A percentile compares a stretch with the other conserved stretches of the same genome.
Conservation (phyloP, 2,113 vertebrate species). For the Hippocampus guttulatus region DNA sequence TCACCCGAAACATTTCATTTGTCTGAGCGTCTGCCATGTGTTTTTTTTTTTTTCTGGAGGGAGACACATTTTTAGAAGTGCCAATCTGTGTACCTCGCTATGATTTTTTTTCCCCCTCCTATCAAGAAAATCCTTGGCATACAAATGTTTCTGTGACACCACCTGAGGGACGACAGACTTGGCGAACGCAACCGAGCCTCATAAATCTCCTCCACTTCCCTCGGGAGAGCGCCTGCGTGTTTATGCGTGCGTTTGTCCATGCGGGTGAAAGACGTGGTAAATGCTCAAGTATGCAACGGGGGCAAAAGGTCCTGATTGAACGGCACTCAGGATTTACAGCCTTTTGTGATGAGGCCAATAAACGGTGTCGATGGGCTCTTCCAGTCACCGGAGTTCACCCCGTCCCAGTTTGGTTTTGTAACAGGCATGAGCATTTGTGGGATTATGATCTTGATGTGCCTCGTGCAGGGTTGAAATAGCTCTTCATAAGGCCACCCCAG, state of each 20-base stretch:
- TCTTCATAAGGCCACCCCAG: conserved; percentile 18
- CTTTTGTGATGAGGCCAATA: conserved; percentile 51
- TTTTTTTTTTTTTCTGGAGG: conserved; percentile 22
- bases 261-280: conserved; percentile 3
- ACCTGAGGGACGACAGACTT: conserved; percentile 50
- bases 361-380: conserved; percentile 23
- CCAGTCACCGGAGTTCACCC: conserved; percentile 15
- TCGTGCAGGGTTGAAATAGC: conserved; percentile 14
- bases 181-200: conserved; percentile 59
- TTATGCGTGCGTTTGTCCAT: background rate
- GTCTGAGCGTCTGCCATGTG: conserved; percentile 38
- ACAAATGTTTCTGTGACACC: conserved; percentile 65
- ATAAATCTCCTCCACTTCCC: conserved; percentile 71
- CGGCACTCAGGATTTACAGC: conserved; percentile 55
- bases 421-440: conserved; percentile 4
- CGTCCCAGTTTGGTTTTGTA: conserved; percentile 15
- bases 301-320: conserved; percentile 60
- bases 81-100: conserved; percentile 35
- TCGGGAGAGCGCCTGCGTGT: conserved; percentile 31
- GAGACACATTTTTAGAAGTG: conserved; percentile 43
- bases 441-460: conserved; percentile 23
- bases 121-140: conserved; percentile 57
- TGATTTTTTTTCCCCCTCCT: conserved; percentile 55
- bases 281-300: conserved; percentile 30
- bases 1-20: conserved; percentile 41